Evolutionary conservation across 2,888 invertebrate genomes (phyloP).

Genomic region (Drosophila fulvimacula): DNA sequence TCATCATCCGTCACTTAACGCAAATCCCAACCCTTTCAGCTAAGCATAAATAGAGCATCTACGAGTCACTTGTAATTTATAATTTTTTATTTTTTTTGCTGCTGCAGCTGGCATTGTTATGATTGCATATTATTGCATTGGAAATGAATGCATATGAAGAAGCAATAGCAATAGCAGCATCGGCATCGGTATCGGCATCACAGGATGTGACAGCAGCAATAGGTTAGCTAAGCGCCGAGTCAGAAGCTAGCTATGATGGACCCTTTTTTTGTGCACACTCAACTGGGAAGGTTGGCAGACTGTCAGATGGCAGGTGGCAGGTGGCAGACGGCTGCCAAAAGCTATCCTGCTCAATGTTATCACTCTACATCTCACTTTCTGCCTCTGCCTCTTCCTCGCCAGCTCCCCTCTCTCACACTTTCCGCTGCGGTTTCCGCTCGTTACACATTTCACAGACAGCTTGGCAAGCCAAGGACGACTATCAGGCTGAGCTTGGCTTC

Average conservation of each 20-base stretch:
- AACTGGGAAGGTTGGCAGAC: slow-evolving; percentile 11
- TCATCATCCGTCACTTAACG: background rate
- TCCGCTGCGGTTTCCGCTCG: slow-evolving; percentile 55
- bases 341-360: slow-evolving; percentile 8
- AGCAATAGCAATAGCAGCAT: background rate
- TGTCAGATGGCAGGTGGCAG: slow-evolving; percentile 11
- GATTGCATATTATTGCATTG: slow-evolving; percentile 41
- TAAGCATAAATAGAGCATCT: slow-evolving; percentile 2
- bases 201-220: background rate
- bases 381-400: background rate
- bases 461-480: slow-evolving; percentile 31
- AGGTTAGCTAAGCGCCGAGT: background rate
- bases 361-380: background rate
- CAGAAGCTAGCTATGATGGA: slow-evolving; percentile 31
- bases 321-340: slow-evolving; percentile 13
- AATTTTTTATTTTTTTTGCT: background rate
- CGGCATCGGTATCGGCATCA: background rate
- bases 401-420: background rate
- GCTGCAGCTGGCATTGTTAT: slow-evolving; percentile 42
- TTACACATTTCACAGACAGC: slow-evolving; percentile 48
- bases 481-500: slow-evolving; percentile 25
- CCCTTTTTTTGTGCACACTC: slow-evolving; percentile 33
- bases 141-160: slow-evolving; percentile 1
- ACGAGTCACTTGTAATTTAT: background rate
- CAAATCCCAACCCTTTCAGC: background rate